Percentiles rank a stretch among this genome's conserved stretches.
These are phyloP conservation scores for Laspeyria flexula DNA, from an alignment of 2,888 invertebrate species.

Conservation along the genomic window DNA sequence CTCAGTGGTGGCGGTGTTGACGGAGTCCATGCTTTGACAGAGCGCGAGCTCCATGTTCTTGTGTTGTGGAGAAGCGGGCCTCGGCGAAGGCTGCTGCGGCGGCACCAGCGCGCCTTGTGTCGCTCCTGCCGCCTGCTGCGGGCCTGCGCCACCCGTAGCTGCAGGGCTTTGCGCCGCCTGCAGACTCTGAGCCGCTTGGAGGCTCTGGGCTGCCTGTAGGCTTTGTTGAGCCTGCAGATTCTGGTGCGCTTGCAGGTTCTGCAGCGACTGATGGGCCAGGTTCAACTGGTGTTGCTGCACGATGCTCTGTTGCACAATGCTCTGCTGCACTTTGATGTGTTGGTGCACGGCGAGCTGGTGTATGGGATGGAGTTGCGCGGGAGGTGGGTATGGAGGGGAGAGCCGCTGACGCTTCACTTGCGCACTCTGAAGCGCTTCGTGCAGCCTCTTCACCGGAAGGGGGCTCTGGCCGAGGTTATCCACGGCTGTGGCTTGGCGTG, in stretches of 20 bases:
- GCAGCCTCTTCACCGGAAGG: conserved; percentile 86
- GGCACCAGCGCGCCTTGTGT: conserved; percentile 78
- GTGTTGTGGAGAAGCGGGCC: conserved; percentile 74
- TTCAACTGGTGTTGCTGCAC: conserved; percentile 82
- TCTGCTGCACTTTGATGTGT: conserved; percentile 81
- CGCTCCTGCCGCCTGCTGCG: conserved; percentile 73
- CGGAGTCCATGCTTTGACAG: conserved; percentile 99
- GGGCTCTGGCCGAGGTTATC: conserved; percentile 86
- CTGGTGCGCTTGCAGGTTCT: conserved; percentile 73
- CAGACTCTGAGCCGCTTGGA: conserved; percentile 58
- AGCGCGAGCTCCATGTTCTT: conserved; percentile 89
- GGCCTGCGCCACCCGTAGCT: conserved; percentile 72
- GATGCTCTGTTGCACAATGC: conserved; percentile 81
- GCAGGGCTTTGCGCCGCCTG: conserved; percentile 68
- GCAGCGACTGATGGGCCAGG: conserved; percentile 79
- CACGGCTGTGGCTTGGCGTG: conserved; percentile 85
- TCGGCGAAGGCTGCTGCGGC: conserved; percentile 79
- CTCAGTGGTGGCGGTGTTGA: conserved; percentile 97
- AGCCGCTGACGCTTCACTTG: conserved; percentile 88
- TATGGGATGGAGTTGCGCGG: conserved; percentile 75
- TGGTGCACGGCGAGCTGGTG: conserved; percentile 81
- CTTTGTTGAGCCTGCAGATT: conserved; percentile 61
- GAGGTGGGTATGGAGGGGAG: conserved; percentile 85
- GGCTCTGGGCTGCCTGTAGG: conserved; percentile 66
- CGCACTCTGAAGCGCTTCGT: conserved; percentile 87